A percentile compares a stretch with the other conserved stretches of the same genome.
Conservation (phyloP, 2,797 vertebrate species). For the Syndactyla subalaris region DNA sequence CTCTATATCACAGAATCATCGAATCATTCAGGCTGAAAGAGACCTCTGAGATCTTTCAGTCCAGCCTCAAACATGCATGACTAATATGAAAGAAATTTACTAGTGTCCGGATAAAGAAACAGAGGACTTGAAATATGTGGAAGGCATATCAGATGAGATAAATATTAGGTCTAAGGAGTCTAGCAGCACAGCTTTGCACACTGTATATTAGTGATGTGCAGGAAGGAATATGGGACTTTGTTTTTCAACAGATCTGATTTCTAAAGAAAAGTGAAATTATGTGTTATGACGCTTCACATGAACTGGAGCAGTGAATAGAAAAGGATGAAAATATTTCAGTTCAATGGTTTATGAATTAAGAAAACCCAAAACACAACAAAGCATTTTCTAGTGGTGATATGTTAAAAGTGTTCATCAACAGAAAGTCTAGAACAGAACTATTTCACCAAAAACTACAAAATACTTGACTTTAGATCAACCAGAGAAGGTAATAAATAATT, state of each 20-base stretch:
- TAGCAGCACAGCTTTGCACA: not conserved
- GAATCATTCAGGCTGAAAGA: not conserved
- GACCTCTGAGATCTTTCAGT: not conserved
- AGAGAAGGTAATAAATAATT: not conserved
- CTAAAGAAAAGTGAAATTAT: not conserved
- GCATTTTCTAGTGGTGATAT: not conserved
- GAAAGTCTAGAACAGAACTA: not conserved
- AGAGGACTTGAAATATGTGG: not conserved
- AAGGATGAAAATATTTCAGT: not conserved
- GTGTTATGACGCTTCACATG: not conserved
- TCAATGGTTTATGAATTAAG: not conserved
- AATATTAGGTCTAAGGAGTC: not conserved
- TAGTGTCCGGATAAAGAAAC: not conserved
- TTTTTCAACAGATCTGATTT: not conserved
- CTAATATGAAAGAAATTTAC: not conserved
- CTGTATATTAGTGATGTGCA: not conserved
- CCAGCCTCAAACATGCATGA: not conserved
- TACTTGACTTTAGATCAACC: not conserved
- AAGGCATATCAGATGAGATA: not conserved
- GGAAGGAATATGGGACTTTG: not conserved
- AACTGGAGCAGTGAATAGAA: not conserved
- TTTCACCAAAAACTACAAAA: not conserved
- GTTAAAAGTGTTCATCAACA: not conserved
- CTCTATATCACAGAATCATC: not conserved
- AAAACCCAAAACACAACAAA: rapidly evolving